Evolutionary conservation across 1,140 invertebrate species (phyloP).

Genomic region (Campodea augens): DNA sequence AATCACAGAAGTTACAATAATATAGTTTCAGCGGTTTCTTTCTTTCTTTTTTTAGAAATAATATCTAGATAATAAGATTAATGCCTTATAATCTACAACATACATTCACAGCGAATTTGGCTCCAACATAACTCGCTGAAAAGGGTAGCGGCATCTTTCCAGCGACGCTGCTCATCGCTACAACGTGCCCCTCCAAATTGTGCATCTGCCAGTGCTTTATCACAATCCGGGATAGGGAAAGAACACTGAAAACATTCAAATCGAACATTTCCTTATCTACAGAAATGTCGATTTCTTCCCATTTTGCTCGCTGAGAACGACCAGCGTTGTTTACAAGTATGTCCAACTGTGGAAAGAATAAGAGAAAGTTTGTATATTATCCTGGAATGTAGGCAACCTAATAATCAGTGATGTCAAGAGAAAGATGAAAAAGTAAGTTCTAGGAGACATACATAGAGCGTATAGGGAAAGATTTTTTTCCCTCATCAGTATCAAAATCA

Average conservation of each 20-base stretch:
- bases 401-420: too few species aligned
- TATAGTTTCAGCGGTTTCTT: too few species aligned
- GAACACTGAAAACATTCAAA: slow-evolving; percentile 29
- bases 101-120: slow-evolving; percentile 34
- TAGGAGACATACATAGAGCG: too few species aligned
- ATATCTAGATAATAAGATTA: too few species aligned
- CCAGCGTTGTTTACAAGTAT: slow-evolving; percentile 30
- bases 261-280: slow-evolving; percentile 32
- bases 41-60: too few species aligned
- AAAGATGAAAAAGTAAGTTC: too few species aligned
- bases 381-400: too few species aligned
- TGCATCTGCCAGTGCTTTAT: slow-evolving; percentile 19
- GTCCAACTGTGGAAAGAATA: slow-evolving; percentile 21
- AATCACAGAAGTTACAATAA: too few species aligned
- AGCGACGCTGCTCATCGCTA: slow-evolving; percentile 23
- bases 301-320: slow-evolving; percentile 27
- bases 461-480: too few species aligned
- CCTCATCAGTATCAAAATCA: too few species aligned
- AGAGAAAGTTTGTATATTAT: too few species aligned
- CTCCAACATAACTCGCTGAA: slow-evolving; percentile 28
- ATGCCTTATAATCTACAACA: too few species aligned
- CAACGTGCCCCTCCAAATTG: slow-evolving; percentile 21
- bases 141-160: slow-evolving; percentile 26
- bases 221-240: slow-evolving; percentile 26
- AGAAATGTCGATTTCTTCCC: slow-evolving; percentile 26